These are phyloP conservation scores for Austrofundulus limnaeus DNA, from an alignment of 2,113 vertebrate genomes.

Conservation along the genomic window DNA sequence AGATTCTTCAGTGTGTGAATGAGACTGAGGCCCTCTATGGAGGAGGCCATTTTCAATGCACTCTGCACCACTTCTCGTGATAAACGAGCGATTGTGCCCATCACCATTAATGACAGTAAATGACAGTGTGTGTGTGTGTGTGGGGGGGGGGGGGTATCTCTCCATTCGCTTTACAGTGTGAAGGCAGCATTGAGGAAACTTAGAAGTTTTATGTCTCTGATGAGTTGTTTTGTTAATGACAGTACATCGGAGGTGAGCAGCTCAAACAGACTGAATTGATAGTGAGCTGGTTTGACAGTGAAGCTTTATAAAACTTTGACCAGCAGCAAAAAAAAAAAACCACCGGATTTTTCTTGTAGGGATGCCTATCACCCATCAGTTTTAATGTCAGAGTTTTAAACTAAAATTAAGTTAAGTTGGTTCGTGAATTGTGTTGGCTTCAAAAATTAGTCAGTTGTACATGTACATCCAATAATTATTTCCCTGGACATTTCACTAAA, in stretches of 20 bases:
- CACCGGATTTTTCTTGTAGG: no score
- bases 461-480: no score
- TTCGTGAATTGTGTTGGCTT: no score
- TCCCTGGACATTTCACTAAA: no score
- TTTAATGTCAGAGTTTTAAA: no score
- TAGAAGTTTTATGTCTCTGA: conserved; percentile 29
- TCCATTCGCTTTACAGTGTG: conserved; percentile 33
- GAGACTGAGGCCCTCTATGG: conserved; percentile 35
- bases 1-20: conserved; percentile 57
- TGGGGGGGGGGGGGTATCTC: no score
- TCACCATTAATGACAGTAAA: conserved; percentile 56
- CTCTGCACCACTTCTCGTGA: conserved; percentile 55
- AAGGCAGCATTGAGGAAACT: conserved; percentile 39
- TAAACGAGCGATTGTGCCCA: conserved; percentile 67
- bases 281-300: no score
- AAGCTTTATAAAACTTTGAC: no score
- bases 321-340: no score
- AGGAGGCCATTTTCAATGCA: conserved; percentile 26
- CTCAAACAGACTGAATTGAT: conserved; percentile 28
- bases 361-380: no score
- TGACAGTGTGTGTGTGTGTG: conserved; percentile 51
- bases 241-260: conserved; percentile 16
- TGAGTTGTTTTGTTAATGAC: conserved; percentile 34
- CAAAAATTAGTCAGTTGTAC: no score
- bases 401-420: no score